These are phyloP conservation scores for Trypoxylon attenuatum DNA, from an alignment of 2,888 invertebrate genomes.

Conservation along the genomic window DNA sequence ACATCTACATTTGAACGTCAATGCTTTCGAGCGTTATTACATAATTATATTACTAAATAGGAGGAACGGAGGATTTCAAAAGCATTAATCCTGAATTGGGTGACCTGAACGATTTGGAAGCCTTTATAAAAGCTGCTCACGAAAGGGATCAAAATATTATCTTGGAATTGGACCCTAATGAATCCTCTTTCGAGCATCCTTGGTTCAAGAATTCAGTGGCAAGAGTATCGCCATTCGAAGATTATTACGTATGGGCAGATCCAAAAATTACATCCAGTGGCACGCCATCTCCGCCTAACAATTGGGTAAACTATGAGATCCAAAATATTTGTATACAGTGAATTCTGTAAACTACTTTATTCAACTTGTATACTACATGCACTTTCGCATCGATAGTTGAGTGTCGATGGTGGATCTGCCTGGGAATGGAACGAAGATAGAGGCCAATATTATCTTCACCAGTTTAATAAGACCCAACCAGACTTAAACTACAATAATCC, in stretches of 20 bases:
- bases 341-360: not conserved
- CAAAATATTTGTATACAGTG: not conserved
- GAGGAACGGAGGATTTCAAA: constrained; percentile 73
- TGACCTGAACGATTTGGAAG: constrained; percentile 74
- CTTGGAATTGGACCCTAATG: constrained; percentile 85
- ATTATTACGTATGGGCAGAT: constrained; percentile 88
- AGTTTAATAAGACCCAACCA: constrained; percentile 81
- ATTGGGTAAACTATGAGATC: constrained; percentile 82
- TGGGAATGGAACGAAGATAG: constrained; percentile 83
- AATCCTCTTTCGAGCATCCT: constrained; percentile 80
- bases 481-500: constrained; percentile 89
- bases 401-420: constrained; percentile 78
- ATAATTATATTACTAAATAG: constrained; percentile 59
- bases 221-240: constrained; percentile 78
- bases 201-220: constrained; percentile 84
- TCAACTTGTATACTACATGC: not conserved
- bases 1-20: not conserved
- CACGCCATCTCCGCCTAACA: constrained; percentile 78
- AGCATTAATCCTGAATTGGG: constrained; percentile 76
- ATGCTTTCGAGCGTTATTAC: not conserved
- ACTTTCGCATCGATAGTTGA: constrained; percentile 65
- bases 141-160: constrained; percentile 79
- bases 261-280: constrained; percentile 70
- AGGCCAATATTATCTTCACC: constrained; percentile 86
- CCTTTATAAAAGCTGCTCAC: constrained; percentile 76